Base-by-base conservation (phyloP, 64 coral and sea anemone genomes). In the Platygyra sinensis region DNA sequence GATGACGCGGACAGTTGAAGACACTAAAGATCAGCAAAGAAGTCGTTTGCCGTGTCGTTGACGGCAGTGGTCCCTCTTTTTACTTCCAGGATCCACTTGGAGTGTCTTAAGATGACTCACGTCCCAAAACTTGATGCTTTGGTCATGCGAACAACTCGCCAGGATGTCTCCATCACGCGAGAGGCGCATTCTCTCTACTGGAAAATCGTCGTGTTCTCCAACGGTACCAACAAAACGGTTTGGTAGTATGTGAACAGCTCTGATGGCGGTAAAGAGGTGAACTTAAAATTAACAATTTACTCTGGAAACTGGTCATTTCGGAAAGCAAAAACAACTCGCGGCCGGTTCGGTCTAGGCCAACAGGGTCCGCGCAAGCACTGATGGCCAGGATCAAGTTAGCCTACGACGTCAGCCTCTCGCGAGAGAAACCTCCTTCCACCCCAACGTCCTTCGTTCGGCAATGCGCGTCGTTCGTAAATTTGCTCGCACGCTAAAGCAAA, bases 121-220 rank as follows among this genome's bases (percentile, higher is more conserved):
- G 73, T 94, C 89, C 95, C 95, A 97, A 61, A 97, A 97, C 67
- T 94, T 97, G 59, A 97, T 79, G 7, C 78, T 81, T 71, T 97
- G 95, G 76, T 97, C 95, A 94, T 97, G 95, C 18, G 95, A 97
- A 74, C 95, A 97, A 52, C 95, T 97, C 33, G 91, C 95, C 50
- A 96, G 74, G 7, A 81, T 76, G 67, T 90, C 81, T 14, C 92
- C 91, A 88, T 94, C 83, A 42, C 89, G 75, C 4, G 95, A 96
- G 25, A 94, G 67, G 10, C 95, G 77, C 74, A 96, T 93, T 90
- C 95, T 90, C 51, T 96, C 95, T n/a, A 97, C 93, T 20, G 95
- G 95, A 77, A 96, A 96, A 36, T 96, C 95, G 22, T 92, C 60
- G n/a, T 96, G 95, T 60, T 94, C 95, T 73, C 95, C 95, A 54